phyloP scores from a whole-genome alignment of 2,888 invertebrate genomes.

The Tipula helvola region DNA sequence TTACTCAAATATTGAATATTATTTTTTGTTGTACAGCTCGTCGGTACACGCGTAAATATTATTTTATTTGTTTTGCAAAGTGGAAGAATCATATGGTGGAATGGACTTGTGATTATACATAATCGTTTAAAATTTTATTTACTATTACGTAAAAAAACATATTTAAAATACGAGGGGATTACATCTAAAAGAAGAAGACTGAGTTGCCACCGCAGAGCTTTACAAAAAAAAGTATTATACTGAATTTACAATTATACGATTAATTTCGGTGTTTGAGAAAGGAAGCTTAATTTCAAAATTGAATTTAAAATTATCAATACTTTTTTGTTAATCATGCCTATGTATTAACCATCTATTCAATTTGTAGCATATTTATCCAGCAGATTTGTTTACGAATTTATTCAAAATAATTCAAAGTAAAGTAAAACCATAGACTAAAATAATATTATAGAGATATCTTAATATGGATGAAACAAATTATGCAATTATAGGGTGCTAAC shows the following conservation, averaged over 20 bases:
- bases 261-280: not conserved
- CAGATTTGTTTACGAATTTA: no score
- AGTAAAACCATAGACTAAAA: no score
- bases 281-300: no score
- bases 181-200: not conserved
- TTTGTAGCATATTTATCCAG: no score
- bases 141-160: not conserved
- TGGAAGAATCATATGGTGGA: constrained; percentile 4
- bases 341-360: no score
- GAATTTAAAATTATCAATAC: no score
- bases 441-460: no score
- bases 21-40: not conserved
- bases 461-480: no score
- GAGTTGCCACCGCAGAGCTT: not conserved
- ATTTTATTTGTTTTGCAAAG: not conserved
- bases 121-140: not conserved
- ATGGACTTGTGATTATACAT: not conserved
- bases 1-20: not conserved
- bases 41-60: not conserved
- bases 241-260: not conserved
- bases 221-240: not conserved
- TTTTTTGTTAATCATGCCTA: no score
- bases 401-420: no score
- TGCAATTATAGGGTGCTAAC: no score
- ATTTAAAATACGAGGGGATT: not conserved